Evolutionary conservation across 2,797 vertebrate genomes (phyloP).

Genomic region (Notoglanidium macrostoma): DNA sequence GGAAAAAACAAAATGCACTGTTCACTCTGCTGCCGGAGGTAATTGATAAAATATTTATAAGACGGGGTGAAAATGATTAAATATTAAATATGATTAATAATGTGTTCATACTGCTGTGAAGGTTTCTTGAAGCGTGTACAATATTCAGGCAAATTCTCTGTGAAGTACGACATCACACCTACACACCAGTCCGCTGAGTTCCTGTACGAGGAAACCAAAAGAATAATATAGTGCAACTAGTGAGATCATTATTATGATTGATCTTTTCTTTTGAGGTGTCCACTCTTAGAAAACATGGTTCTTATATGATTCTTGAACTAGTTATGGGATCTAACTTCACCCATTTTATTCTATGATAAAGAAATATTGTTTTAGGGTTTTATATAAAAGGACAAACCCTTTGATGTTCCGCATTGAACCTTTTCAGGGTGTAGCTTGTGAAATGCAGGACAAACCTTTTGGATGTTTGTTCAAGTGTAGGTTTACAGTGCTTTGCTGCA

Average conservation of each 20-base stretch:
- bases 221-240: background rate
- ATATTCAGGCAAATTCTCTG: background rate
- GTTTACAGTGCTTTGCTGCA: background rate
- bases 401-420: background rate
- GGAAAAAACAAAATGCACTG: background rate
- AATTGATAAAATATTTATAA: slow-evolving; percentile 36
- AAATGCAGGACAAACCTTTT: background rate
- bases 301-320: background rate
- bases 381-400: background rate
- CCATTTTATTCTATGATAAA: background rate
- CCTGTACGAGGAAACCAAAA: background rate
- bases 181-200: background rate
- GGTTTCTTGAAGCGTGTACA: slow-evolving; percentile 3
- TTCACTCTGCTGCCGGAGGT: background rate
- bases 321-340: background rate
- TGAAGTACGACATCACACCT: background rate
- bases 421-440: background rate
- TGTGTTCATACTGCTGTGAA: background rate
- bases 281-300: background rate
- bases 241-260: background rate
- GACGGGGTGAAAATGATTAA: slow-evolving; percentile 22
- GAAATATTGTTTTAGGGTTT: background rate
- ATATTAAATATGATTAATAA: slow-evolving; percentile 41
- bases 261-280: background rate
- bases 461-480: background rate